Evolutionary conservation across 2,888 invertebrate species (phyloP).

Genomic region (Pterobdella sp.): DNA sequence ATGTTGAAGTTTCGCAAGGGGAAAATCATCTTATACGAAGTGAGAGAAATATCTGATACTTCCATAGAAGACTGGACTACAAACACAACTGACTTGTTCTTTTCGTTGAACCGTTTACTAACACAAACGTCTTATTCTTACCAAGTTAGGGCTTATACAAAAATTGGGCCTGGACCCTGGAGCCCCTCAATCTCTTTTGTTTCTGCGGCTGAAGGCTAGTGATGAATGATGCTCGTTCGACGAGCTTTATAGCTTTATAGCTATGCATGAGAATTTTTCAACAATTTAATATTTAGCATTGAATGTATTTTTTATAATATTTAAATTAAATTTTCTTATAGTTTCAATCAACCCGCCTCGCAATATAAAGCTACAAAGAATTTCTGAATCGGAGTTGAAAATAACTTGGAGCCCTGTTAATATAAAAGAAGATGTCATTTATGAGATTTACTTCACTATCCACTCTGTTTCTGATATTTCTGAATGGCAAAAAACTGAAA

Average conservation of each 20-base stretch:
- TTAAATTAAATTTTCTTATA: not conserved
- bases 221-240: no score
- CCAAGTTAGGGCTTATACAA: slow-evolving; percentile 30
- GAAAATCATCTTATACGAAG: slow-evolving; percentile 29
- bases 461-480: slow-evolving; percentile 12
- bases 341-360: slow-evolving; percentile 12
- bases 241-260: no score
- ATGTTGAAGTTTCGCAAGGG: slow-evolving; percentile 27
- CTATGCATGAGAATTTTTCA: not conserved
- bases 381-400: slow-evolving; percentile 17
- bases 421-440: not conserved
- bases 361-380: slow-evolving; percentile 19
- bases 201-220: slow-evolving; percentile 27
- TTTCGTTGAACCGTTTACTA: slow-evolving; percentile 5
- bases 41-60: slow-evolving; percentile 21
- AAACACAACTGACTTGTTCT: slow-evolving; percentile 30
- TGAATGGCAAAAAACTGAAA: slow-evolving; percentile 19
- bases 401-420: slow-evolving; percentile 8
- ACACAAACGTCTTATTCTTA: slow-evolving; percentile 18
- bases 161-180: slow-evolving; percentile 28
- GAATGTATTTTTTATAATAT: no score
- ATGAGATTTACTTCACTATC: slow-evolving; percentile 21
- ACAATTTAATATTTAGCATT: not conserved
- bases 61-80: slow-evolving; percentile 30
- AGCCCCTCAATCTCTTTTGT: slow-evolving; percentile 21